Percentiles rank a stretch among this genome's conserved stretches.
phyloP scores from a whole-genome alignment of 2,888 invertebrate species.

The Ectobius pallidus region DNA sequence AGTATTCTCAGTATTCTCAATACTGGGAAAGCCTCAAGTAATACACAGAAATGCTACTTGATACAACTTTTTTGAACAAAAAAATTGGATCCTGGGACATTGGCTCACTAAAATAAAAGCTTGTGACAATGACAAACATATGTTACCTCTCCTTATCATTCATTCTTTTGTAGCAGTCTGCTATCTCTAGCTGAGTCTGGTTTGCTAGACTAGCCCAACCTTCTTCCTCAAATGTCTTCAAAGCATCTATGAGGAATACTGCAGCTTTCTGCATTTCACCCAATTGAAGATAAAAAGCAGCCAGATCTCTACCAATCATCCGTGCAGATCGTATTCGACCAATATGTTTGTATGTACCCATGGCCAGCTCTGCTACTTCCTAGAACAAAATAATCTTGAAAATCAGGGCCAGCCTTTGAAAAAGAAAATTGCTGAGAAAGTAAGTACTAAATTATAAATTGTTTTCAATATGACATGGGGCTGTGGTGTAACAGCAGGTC shows the following conservation, averaged over 20 bases:
- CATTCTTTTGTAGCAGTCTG: slow-evolving; percentile 82
- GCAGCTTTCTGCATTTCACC: slow-evolving; percentile 89
- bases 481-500: too few species aligned
- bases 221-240: slow-evolving; percentile 86
- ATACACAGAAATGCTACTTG: too few species aligned
- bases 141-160: slow-evolving; percentile 73
- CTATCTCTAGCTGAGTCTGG: slow-evolving; percentile 82
- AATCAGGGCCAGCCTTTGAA: too few species aligned
- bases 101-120: too few species aligned
- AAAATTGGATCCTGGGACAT: too few species aligned
- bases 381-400: slow-evolving; percentile 49
- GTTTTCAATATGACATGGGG: too few species aligned
- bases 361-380: slow-evolving; percentile 92
- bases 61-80: too few species aligned
- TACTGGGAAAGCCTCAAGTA: too few species aligned
- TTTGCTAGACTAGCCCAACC: slow-evolving; percentile 85
- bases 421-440: too few species aligned
- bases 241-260: slow-evolving; percentile 83
- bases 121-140: too few species aligned
- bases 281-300: slow-evolving; percentile 86
- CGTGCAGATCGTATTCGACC: slow-evolving; percentile 82
- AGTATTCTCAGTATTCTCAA: too few species aligned
- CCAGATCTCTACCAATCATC: slow-evolving; percentile 86
- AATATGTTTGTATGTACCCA: slow-evolving; percentile 93
- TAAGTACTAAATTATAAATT: too few species aligned